Conservation (phyloP, 2,113 vertebrate species). For the Chaetops frenatus region DNA sequence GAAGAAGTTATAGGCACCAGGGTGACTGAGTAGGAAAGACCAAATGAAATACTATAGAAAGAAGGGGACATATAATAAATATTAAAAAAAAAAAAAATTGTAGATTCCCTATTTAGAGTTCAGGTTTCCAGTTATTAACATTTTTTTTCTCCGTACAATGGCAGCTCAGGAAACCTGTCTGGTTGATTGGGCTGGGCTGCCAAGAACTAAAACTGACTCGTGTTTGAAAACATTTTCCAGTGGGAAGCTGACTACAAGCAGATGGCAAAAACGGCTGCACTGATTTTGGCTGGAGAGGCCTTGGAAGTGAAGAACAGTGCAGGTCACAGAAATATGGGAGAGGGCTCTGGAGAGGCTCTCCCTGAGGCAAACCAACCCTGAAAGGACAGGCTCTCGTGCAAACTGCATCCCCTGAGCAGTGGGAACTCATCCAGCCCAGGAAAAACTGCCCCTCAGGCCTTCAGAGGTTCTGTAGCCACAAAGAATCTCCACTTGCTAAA, state of each 20-base stretch:
- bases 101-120: neutral
- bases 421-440: neutral
- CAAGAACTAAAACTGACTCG: neutral
- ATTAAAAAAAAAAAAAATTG: neutral
- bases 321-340: neutral
- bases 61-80: neutral
- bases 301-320: neutral
- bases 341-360: neutral
- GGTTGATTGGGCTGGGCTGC: neutral
- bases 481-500: neutral
- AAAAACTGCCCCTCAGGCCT: neutral
- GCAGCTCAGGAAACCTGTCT: neutral
- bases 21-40: neutral
- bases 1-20: neutral
- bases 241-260: neutral
- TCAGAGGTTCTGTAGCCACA: neutral
- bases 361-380: neutral
- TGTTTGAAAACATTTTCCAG: neutral
- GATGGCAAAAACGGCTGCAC: neutral
- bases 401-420: neutral
- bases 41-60: neutral
- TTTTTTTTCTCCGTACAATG: neutral
- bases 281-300: neutral
- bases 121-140: neutral
- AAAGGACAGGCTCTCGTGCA: neutral